Evolutionary conservation across 2,888 invertebrate genomes (phyloP).

Genomic region (Drosophila pseudotalamancana): DNA sequence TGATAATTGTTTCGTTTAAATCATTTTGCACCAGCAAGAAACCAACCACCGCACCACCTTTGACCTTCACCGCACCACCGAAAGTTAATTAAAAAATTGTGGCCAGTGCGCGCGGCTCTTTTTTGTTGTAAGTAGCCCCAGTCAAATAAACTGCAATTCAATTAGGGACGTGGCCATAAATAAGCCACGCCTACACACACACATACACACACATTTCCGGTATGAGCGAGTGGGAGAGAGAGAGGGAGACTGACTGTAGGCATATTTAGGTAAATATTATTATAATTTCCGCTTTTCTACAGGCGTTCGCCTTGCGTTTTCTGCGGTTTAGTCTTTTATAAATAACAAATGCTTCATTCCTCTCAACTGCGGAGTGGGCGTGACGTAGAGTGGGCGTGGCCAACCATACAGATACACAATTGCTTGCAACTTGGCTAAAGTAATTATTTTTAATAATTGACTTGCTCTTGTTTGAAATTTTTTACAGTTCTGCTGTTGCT

Average conservation of each 20-base stretch:
- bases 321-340: conserved; percentile 63
- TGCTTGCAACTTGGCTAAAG: conserved; percentile 71
- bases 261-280: conserved; percentile 77
- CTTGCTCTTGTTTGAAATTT: conserved; percentile 58
- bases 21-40: conserved; percentile 46
- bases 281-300: conserved; percentile 60
- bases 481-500: conserved; percentile 3
- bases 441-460: conserved; percentile 80
- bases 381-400: conserved; percentile 25
- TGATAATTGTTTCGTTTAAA: conserved; percentile 77
- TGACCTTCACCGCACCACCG: conserved; percentile 51
- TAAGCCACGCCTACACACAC: conserved; percentile 50
- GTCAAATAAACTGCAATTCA: conserved; percentile 78
- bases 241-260: conserved; percentile 25
- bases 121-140: conserved; percentile 61
- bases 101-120: conserved; percentile 51
- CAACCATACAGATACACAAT: conserved; percentile 43
- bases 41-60: neutral
- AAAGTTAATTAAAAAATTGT: conserved; percentile 80
- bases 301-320: conserved; percentile 47
- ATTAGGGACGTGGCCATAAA: conserved; percentile 75
- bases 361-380: conserved; percentile 18
- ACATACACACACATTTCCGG: neutral
- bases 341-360: conserved; percentile 66
- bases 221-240: neutral